Base-by-base conservation (phyloP, 2,888 invertebrate genomes). In the Oscheius sp. region DNA sequence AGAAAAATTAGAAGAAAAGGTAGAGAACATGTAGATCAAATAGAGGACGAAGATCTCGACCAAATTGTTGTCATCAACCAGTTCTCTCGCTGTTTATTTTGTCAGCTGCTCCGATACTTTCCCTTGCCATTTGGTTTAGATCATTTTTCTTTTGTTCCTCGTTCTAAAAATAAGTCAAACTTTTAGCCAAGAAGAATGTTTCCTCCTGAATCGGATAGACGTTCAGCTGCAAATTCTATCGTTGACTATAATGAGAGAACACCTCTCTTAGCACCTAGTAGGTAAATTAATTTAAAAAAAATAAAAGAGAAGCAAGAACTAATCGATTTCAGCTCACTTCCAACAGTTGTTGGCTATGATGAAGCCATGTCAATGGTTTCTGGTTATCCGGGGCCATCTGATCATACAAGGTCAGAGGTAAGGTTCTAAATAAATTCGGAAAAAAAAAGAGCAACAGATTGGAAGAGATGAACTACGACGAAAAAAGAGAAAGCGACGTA, bases 331-430 rank as follows among this genome's bases (percentile, higher is more conserved):
- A 80, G 80, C 27, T 80, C 80, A 12, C 61, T 78, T 7, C 80
- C 80, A 21, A 80, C 78, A 13, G 68, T 80, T 59, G 76, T 80
- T 12, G 78, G 76, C 1, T 69, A 64, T 27, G 76, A 75, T 45
- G 76, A 76, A 23, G 56, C 25, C 3, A 43, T 55, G 16, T 55
- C 66, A 0, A 41, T 70, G 16, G 58, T 52, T 25, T 75, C 73
- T 23, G 77, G 76, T 46, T 75, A 69, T 66, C 75, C 75, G 2
- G 74, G 71, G 9, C 71, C 74, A 13, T 71, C 69, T 5, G 58
- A 68, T 7, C 61, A 64, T n/a, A 75, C 77, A 2, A 55, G 76
- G 68, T 78, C 78, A 2, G 78, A 78, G 63, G 78, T 76, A 66
- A 25, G 21, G 9, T 35, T 35, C 45, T 52, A 58, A 5, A 16